Evolutionary conservation across 2,888 invertebrate species (phyloP).

Genomic region (Ferdinandea cuprea): DNA sequence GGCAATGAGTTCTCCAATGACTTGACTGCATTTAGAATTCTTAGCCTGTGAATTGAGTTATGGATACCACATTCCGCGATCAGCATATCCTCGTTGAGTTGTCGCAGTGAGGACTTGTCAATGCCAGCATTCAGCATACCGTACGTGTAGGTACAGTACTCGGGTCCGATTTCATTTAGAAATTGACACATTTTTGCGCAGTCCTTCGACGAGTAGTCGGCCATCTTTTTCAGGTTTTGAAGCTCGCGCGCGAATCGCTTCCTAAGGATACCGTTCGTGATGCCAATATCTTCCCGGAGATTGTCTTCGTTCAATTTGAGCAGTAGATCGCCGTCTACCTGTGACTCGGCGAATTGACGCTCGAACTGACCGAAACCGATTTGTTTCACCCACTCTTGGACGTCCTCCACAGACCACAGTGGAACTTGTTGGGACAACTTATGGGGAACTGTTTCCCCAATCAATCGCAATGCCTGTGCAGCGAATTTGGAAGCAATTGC

Average conservation of each 20-base stretch:
- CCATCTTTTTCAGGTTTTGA: constrained; percentile 96
- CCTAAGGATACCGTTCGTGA: constrained; percentile 95
- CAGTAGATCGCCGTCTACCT: constrained; percentile 98
- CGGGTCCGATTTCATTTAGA: constrained; percentile 91
- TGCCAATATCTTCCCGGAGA: constrained; percentile 95
- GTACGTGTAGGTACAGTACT: constrained; percentile 98
- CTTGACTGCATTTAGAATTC: constrained; percentile 94
- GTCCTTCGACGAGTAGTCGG: constrained; percentile 97
- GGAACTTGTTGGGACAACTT: constrained; percentile 99
- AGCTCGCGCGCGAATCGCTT: constrained; percentile 96
- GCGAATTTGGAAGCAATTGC: constrained; percentile 99
- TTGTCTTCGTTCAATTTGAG: constrained; percentile 96
- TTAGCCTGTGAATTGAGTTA: constrained; percentile 96
- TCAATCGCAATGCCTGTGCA: constrained; percentile 93
- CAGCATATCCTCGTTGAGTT: constrained; percentile 95
- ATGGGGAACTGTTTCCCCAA: constrained; percentile 98
- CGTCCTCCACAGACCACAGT: constrained; percentile 98
- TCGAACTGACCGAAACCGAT: constrained; percentile 95
- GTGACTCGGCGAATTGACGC: constrained; percentile 92
- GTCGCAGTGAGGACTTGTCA: constrained; percentile 93
- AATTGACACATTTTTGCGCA: constrained; percentile 94
- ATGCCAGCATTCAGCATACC: constrained; percentile 97
- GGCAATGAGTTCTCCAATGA: constrained; percentile 85
- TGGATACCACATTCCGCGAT: constrained; percentile 94
- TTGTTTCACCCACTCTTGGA: constrained; percentile 99